Conservation (phyloP, 2,888 invertebrate genomes). For the Aromia moschata region DNA sequence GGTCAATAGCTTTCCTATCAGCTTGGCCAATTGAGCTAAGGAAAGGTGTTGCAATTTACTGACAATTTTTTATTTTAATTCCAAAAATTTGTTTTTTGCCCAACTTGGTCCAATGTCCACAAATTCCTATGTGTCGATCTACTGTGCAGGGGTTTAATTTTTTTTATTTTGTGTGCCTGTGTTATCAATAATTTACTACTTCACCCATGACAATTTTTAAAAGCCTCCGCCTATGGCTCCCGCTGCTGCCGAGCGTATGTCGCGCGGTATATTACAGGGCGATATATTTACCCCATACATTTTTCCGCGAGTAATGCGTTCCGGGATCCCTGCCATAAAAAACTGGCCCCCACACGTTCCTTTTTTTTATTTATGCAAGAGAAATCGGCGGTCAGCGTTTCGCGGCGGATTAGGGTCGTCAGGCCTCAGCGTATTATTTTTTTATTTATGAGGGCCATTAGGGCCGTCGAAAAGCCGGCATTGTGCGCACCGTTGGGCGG, state of each 20-base stretch:
- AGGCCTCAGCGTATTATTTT: conserved; percentile 8
- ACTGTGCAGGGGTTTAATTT: too few relatives aligned
- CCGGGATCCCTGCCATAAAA: conserved; percentile 21
- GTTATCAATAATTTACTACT: too few relatives aligned
- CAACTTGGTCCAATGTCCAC: too few relatives aligned
- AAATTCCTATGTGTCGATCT: too few relatives aligned
- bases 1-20: too few relatives aligned
- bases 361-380: conserved; percentile 22
- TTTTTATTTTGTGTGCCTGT: too few relatives aligned
- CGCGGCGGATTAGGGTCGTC: background rate
- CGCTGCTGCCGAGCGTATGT: conserved; percentile 13
- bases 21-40: too few relatives aligned
- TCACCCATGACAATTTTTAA: too few relatives aligned
- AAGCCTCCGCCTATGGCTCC: too few relatives aligned
- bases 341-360: background rate
- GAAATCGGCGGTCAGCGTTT: conserved; percentile 20
- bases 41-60: too few relatives aligned
- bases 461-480: background rate
- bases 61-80: too few relatives aligned
- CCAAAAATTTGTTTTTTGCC: too few relatives aligned
- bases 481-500: background rate
- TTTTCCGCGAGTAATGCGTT: conserved; percentile 16
- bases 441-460: conserved; percentile 19
- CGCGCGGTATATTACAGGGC: conserved; percentile 19
- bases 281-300: conserved; percentile 18